Evolutionary conservation across 1,140 invertebrate species (phyloP).

Genomic region (Polyergus mexicanus): DNA sequence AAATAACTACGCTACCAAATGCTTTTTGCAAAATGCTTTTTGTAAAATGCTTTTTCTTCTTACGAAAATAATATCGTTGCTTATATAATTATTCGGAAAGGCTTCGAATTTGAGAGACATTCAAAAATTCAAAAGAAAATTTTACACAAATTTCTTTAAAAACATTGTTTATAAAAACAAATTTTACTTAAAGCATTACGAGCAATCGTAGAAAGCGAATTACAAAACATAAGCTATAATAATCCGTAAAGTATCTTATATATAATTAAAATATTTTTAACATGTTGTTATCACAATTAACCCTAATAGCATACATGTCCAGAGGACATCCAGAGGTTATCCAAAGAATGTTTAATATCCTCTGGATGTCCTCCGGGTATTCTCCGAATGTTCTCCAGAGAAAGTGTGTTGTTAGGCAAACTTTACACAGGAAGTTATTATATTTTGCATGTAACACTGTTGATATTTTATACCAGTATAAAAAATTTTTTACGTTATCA

Average conservation of each 20-base stretch:
- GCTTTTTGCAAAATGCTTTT: not conserved
- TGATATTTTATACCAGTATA: slow-evolving; percentile 28
- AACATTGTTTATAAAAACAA: not conserved
- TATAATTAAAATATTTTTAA: slow-evolving; percentile 42
- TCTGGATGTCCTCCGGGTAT: no score
- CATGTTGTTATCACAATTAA: slow-evolving; percentile 46
- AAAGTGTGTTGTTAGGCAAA: no score
- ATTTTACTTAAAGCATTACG: not conserved
- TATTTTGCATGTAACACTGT: slow-evolving; percentile 38
- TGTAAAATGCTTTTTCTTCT: slow-evolving; percentile 20
- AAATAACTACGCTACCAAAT: not conserved
- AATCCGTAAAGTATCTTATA: slow-evolving; percentile 26
- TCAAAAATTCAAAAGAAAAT: not conserved
- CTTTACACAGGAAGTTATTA: slow-evolving; percentile 33
- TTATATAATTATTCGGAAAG: not conserved
- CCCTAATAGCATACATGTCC: no score
- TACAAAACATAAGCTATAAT: slow-evolving; percentile 20
- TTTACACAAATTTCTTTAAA: not conserved
- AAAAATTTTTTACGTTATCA: slow-evolving; percentile 49
- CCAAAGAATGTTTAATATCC: no score
- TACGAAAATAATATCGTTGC: not conserved
- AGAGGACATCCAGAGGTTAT: no score
- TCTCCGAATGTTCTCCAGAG: no score
- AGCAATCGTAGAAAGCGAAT: not conserved
- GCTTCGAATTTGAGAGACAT: not conserved